phyloP scores from a whole-genome alignment of 2,888 invertebrate species.

The Andrena minutula region DNA sequence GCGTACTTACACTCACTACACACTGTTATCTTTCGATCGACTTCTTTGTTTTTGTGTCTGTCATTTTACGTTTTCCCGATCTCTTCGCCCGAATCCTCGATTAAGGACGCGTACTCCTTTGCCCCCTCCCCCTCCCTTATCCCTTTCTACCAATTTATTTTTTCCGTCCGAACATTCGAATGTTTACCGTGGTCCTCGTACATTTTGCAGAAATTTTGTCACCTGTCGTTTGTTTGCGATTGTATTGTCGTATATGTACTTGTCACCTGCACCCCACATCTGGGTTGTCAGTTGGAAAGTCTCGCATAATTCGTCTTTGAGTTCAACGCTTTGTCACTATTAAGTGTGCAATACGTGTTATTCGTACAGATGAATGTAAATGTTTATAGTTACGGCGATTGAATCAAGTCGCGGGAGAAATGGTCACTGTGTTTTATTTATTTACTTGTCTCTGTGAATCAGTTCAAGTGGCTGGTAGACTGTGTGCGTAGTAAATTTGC shows the following conservation, averaged over 20 bases:
- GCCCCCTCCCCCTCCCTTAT: neutral
- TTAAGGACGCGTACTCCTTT: neutral
- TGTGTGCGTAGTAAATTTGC: neutral
- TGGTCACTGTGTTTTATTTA: slow-evolving; percentile 8
- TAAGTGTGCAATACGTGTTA: slow-evolving; percentile 2
- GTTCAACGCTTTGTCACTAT: neutral
- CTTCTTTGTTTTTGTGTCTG: slow-evolving; percentile 64
- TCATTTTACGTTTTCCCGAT: slow-evolving; percentile 50
- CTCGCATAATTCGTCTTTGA: neutral
- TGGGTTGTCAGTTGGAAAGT: neutral
- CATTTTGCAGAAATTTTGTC: neutral
- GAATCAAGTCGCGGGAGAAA: neutral
- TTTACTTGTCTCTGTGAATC: neutral
- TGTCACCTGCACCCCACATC: neutral
- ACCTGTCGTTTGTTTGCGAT: slow-evolving; percentile 29
- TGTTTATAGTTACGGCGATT: neutral
- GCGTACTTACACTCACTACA: slow-evolving; percentile 36
- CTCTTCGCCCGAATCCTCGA: slow-evolving; percentile 12
- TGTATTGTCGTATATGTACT: slow-evolving; percentile 11
- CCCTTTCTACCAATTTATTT: neutral
- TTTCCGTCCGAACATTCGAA: slow-evolving; percentile 3
- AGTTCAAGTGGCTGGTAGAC: neutral
- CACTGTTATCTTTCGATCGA: slow-evolving; percentile 46
- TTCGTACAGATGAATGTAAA: slow-evolving; percentile 16
- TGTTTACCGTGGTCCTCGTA: slow-evolving; percentile 34